Conservation (phyloP, 2,797 vertebrate genomes). For the Pipistrellus pipistrellus region DNA sequence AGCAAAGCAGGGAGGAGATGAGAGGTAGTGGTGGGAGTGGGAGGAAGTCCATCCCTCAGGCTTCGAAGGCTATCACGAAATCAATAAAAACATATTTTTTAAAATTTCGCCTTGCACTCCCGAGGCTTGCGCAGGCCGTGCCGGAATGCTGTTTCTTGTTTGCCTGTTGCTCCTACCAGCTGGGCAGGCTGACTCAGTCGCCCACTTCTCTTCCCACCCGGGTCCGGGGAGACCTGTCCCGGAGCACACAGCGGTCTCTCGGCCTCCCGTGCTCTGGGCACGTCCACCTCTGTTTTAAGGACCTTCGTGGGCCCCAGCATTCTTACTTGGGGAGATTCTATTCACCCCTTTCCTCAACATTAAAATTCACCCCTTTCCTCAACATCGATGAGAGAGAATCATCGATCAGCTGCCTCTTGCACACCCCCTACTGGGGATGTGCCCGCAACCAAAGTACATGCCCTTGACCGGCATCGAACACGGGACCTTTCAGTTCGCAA, state of each 20-base stretch:
- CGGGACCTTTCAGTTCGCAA: no score
- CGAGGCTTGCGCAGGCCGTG: neutral
- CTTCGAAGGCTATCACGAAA: neutral
- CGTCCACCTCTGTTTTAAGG: neutral
- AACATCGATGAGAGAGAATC: no score
- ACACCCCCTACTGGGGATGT: no score
- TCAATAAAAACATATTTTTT: no score
- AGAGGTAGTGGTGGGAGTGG: neutral
- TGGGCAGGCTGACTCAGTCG: neutral
- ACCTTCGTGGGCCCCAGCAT: neutral
- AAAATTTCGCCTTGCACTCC: neutral
- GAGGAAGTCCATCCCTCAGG: fast-evolving
- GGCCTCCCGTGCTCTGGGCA: neutral
- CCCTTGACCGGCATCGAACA: no score
- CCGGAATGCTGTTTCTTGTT: no score
- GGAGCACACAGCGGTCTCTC: fast-evolving
- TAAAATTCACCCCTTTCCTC: neutral
- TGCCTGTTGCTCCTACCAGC: neutral
- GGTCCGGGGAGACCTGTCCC: no score
- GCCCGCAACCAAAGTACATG: no score
- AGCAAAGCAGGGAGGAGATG: neutral
- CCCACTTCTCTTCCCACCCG: neutral
- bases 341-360: neutral
- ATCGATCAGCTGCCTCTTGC: no score
- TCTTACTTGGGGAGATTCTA: neutral